A percentile compares a stretch with the other conserved stretches of the same genome.
phyloP scores from a whole-genome alignment of 1,140 invertebrate genomes.

The Pantala flavescens region DNA sequence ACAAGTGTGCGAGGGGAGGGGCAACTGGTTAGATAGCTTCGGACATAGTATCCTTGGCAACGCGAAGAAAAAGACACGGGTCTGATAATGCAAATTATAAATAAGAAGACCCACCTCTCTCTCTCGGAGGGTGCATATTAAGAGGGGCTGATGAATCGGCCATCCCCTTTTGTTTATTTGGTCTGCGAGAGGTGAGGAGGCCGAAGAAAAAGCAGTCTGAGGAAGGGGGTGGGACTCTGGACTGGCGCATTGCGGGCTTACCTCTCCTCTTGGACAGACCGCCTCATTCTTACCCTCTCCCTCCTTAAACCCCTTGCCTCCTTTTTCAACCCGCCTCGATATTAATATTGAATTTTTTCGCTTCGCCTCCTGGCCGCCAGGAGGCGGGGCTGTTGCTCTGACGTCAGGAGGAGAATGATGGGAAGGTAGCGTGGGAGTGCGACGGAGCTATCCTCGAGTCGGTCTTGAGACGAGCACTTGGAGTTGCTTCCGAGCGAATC shows the following conservation, averaged over 20 bases:
- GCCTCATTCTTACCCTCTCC: neutral
- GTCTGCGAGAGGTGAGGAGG: neutral
- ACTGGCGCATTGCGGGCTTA: constrained; percentile 38
- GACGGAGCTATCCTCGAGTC: neutral
- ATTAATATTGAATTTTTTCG: constrained; percentile 38
- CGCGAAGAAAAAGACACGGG: too few relatives aligned
- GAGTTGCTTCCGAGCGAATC: neutral
- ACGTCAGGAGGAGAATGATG: constrained; percentile 24
- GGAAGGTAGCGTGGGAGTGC: neutral
- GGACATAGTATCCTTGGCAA: too few relatives aligned
- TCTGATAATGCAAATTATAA: too few relatives aligned
- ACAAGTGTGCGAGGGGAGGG: too few relatives aligned
- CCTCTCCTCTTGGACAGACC: constrained; percentile 16
- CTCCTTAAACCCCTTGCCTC: neutral
- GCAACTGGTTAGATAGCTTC: too few relatives aligned
- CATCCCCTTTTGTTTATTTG: neutral
- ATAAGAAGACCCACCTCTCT: too few relatives aligned
- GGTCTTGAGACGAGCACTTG: neutral
- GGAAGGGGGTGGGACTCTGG: constrained; percentile 15
- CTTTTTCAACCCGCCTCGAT: constrained; percentile 28
- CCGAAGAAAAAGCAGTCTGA: neutral
- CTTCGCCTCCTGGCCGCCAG: constrained; percentile 2
- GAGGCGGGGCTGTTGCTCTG: constrained; percentile 17
- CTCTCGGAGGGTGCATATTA: neutral
- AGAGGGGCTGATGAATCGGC: neutral